Conservation (phyloP, 2,113 vertebrate species). For the Lagenorhynchus albirostris region DNA sequence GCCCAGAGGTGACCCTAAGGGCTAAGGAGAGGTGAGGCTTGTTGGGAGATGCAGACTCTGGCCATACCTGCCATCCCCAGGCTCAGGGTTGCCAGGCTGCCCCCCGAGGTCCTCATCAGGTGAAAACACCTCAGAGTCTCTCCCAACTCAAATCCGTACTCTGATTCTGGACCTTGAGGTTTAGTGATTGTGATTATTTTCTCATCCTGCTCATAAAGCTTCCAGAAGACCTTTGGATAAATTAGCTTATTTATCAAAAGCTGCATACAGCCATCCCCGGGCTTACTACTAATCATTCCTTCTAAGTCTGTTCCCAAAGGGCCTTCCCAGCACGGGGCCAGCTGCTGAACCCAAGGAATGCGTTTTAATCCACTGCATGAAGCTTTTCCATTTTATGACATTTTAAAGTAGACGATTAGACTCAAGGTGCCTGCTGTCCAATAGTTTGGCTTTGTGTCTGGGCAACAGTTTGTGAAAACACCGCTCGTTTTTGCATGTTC, state of each 20-base stretch:
- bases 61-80: accelerated
- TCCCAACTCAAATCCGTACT: accelerated
- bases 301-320: background rate
- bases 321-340: background rate
- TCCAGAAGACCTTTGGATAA: background rate
- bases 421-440: background rate
- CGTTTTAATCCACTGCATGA: background rate
- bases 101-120: background rate
- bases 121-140: background rate
- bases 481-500: accelerated
- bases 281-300: background rate
- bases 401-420: background rate
- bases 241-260: background rate
- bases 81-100: background rate
- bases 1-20: no score
- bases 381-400: background rate
- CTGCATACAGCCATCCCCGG: background rate
- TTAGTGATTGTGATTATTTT: background rate
- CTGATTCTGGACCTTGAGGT: accelerated
- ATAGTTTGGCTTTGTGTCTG: background rate
- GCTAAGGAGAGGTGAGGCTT: accelerated
- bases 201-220: background rate
- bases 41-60: background rate
- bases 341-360: background rate
- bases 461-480: background rate